A percentile compares a stretch with the other conserved stretches of the same genome.
Conservation (phyloP, 2,113 vertebrate genomes). For the Panurus biarmicus region DNA sequence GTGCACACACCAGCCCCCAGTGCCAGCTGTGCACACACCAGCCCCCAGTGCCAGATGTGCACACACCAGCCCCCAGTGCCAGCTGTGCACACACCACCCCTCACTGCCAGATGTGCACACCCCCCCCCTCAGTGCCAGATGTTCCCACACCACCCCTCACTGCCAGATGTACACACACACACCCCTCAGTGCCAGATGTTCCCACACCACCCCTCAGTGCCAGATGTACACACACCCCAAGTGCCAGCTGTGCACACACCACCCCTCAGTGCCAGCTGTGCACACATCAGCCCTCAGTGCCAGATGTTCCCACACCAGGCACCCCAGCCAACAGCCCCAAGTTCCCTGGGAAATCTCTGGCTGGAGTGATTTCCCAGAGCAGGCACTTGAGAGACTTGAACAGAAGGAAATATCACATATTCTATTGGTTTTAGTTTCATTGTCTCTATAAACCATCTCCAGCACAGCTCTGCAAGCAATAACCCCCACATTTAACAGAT, state of each 20-base stretch:
- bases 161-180: not conserved
- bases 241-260: not conserved
- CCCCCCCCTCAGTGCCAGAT: not conserved
- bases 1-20: fast-evolving
- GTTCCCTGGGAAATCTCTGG: fast-evolving
- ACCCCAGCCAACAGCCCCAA: fast-evolving
- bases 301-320: not conserved
- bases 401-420: not conserved
- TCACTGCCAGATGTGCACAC: not conserved
- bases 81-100: fast-evolving
- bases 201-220: no score
- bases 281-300: not conserved
- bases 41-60: not conserved
- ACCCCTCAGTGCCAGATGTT: not conserved
- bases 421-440: not conserved
- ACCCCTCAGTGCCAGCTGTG: not conserved
- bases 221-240: not conserved
- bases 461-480: not conserved
- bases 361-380: fast-evolving
- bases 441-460: not conserved
- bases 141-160: not conserved
- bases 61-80: not conserved
- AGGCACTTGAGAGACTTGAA: fast-evolving
- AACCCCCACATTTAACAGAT: not conserved
- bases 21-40: not conserved